Evolutionary conservation across 2,888 invertebrate species (phyloP).

Genomic region (Chymomyza caudatula): DNA sequence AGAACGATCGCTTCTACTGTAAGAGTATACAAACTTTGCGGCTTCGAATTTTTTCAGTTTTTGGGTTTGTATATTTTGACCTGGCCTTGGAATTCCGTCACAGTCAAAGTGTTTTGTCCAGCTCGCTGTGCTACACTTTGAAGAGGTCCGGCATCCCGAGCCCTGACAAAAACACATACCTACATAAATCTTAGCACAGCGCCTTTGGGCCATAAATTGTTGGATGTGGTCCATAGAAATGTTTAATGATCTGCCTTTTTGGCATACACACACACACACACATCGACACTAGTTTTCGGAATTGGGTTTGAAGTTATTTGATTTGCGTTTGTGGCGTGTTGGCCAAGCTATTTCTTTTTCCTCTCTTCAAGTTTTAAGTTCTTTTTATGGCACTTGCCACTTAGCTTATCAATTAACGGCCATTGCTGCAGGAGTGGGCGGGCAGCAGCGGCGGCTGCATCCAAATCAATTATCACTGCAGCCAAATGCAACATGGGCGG

Average conservation of each 20-base stretch:
- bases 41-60: not conserved
- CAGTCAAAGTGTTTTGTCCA: not conserved
- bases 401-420: conserved; percentile 67
- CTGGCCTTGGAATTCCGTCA: not conserved
- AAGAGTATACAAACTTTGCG: too few relatives aligned
- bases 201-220: conserved; percentile 59
- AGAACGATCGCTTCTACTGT: too few relatives aligned
- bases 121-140: not conserved
- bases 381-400: conserved; percentile 65
- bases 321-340: conserved; percentile 14
- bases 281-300: not conserved
- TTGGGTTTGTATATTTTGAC: not conserved
- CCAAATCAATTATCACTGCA: conserved; percentile 47
- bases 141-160: not conserved
- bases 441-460: not conserved
- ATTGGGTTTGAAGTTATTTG: conserved; percentile 22
- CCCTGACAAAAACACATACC: not conserved
- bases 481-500: not conserved
- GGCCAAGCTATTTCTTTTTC: not conserved
- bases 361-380: conserved; percentile 11
- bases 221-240: conserved; percentile 49
- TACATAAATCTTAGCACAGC: conserved; percentile 59
- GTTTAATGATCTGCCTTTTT: conserved; percentile 45
- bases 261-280: not conserved
- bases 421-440: not conserved